Conservation (phyloP, 2,888 invertebrate genomes). For the Eucera pruinosa region DNA sequence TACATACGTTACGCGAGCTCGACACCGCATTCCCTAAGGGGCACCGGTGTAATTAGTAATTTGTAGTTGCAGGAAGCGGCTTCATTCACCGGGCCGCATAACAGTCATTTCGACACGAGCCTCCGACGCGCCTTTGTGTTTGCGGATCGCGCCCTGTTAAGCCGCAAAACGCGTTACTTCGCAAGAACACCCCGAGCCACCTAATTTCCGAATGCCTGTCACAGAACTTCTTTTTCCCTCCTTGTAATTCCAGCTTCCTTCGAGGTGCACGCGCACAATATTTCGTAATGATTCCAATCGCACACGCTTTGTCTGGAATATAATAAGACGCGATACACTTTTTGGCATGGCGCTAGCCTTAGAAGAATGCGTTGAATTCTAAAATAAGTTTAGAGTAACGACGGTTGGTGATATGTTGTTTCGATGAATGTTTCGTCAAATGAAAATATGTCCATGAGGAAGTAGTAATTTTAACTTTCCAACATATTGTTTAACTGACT, state of each 20-base stretch:
- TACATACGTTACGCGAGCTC: constrained; percentile 49
- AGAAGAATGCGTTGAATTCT: no score
- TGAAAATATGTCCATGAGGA: no score
- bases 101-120: constrained; percentile 64
- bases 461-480: no score
- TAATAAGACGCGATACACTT: constrained; percentile 10
- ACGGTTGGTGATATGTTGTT: background rate
- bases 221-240: background rate
- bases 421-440: background rate
- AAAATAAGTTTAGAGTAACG: background rate
- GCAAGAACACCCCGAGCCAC: no score
- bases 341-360: background rate
- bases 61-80: constrained; percentile 61
- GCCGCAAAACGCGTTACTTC: constrained; percentile 43
- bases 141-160: constrained; percentile 43
- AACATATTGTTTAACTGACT: no score
- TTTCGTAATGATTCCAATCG: constrained; percentile 12
- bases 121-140: constrained; percentile 44
- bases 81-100: constrained; percentile 61
- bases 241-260: constrained; percentile 1
- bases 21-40: constrained; percentile 68
- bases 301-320: background rate
- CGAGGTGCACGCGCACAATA: background rate
- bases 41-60: constrained; percentile 66
- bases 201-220: constrained; percentile 41